Evolutionary conservation across 2,113 vertebrate genomes (phyloP).

Genomic region (Onychostruthus taczanowskii): DNA sequence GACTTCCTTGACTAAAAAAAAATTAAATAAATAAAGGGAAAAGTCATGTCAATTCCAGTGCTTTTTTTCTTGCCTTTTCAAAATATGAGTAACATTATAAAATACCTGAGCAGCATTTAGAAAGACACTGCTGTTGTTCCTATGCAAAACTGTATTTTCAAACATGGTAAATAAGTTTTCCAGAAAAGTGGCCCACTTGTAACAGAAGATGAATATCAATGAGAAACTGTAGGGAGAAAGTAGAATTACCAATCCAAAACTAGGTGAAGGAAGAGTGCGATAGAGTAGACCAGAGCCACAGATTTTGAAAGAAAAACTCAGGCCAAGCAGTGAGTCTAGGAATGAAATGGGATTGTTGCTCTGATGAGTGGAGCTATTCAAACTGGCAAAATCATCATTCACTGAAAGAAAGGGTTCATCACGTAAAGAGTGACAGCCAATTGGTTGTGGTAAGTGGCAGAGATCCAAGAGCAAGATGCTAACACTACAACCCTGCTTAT

Average conservation of each 20-base stretch:
- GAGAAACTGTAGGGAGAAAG: neutral
- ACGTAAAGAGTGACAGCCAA: accelerated
- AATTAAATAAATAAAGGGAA: neutral
- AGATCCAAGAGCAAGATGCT: neutral
- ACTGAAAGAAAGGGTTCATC: neutral
- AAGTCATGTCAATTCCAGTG: neutral
- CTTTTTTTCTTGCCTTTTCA: neutral
- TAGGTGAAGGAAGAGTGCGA: neutral
- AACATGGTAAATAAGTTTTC: neutral
- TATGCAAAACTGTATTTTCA: neutral
- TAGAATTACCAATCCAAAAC: neutral
- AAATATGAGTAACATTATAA: neutral
- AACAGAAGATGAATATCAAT: neutral
- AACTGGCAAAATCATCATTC: neutral
- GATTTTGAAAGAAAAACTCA: neutral
- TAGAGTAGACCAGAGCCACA: neutral
- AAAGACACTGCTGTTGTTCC: neutral
- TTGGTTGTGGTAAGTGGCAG: neutral
- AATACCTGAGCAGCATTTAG: neutral
- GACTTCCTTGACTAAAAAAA: neutral
- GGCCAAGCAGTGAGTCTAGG: neutral
- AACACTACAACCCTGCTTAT: neutral
- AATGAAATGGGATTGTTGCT: neutral
- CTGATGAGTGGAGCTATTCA: neutral
- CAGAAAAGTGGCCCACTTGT: neutral